Base-by-base conservation (phyloP, 2,113 vertebrate genomes). In the Malurus alboscapulatus region DNA sequence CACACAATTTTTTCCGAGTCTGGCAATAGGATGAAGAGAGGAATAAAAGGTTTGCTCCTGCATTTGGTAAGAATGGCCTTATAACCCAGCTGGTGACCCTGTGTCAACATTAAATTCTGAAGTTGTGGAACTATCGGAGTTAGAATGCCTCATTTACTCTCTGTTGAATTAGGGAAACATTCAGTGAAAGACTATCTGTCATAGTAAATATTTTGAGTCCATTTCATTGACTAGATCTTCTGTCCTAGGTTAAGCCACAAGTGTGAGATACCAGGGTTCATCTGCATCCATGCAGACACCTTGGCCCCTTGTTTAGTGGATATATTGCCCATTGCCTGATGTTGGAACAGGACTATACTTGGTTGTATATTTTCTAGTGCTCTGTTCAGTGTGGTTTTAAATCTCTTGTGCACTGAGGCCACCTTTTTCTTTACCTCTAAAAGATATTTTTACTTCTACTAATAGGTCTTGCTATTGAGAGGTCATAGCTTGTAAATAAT, bases 381-480 rank as follows among this genome's bases (percentile, higher is more conserved):
- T 84, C 51, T 66, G 4, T 79, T 89, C 54, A 79, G 51, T 83
- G 16, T 38, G n/a, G 10, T 68, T 96, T 95, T 85, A 93, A 91
- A 93, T 83, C 87, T 89, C 38, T 72, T 54, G 42, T 58, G n/a
- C 50, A 47, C 17, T 34, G 9, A 47, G 32, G 3, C 12, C 73
- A 9, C 38, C 44, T 84, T 88, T 85, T 78, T 32, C 67, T 78
- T 30, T 38, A 29, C 22, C 12, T 65, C 87, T 54, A 58, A 38
- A 74, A 89, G n/a, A 58, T 34, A 74, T 44, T 89, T 93, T 87
- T 68, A 57, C 12, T 91, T 85, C 48, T 71, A 44, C 26, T 69
- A 73, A 25, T 54, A 85, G 8, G 4, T 87, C 40, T 61, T 85
- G 58, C 9, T 85, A 38, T 58, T 82, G 29, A 82, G 42, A 93